phyloP scores from a whole-genome alignment of 1,140 invertebrate genomes.

The Pemphigus obesinymphae region DNA sequence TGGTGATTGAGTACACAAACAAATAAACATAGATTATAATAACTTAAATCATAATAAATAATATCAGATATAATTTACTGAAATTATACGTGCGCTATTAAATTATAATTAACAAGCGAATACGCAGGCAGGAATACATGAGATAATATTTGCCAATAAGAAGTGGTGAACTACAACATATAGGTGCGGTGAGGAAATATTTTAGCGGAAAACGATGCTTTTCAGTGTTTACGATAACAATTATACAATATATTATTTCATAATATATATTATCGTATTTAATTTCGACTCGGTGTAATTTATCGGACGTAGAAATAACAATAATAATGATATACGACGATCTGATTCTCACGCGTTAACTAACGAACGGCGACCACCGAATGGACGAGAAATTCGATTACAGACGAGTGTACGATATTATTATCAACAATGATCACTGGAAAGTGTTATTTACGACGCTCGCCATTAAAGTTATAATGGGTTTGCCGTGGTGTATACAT shows the following conservation, averaged over 20 bases:
- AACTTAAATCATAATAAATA: too few species aligned
- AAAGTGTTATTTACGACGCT: neutral
- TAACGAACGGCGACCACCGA: neutral
- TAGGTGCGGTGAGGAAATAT: too few species aligned
- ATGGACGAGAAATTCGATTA: constrained; percentile 6
- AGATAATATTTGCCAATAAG: too few species aligned
- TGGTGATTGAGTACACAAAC: too few species aligned
- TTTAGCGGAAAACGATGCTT: neutral
- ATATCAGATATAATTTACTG: too few species aligned
- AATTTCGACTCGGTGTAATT: neutral
- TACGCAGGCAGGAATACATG: too few species aligned
- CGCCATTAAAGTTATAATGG: neutral
- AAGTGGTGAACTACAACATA: too few species aligned
- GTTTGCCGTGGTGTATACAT: neutral
- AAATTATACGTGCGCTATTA: too few species aligned
- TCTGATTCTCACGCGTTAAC: constrained; percentile 3
- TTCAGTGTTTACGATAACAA: neutral
- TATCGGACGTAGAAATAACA: neutral
- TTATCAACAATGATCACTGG: neutral
- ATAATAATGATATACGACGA: neutral
- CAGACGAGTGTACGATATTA: neutral
- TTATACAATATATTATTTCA: too few species aligned
- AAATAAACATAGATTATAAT: too few species aligned
- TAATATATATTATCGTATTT: neutral
- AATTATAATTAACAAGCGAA: too few species aligned